These are phyloP conservation scores for Orthosia cruda DNA, from an alignment of 2,888 invertebrate genomes.

Conservation along the genomic window DNA sequence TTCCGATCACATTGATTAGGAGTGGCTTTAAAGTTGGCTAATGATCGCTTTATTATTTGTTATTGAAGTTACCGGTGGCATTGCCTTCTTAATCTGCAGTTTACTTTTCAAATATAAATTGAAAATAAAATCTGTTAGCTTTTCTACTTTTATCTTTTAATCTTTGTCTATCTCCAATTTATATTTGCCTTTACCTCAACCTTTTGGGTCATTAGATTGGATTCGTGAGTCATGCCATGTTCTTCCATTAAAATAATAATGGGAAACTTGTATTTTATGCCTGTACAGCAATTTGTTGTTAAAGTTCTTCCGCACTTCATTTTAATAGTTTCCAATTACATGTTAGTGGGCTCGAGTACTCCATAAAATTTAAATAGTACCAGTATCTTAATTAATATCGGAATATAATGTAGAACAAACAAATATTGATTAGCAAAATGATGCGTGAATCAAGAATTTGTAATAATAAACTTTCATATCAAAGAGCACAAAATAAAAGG, in stretches of 20 bases:
- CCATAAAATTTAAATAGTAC: slow-evolving; percentile 5
- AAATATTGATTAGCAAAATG: slow-evolving; percentile 9
- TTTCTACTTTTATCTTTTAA: slow-evolving; percentile 10
- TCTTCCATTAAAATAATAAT: slow-evolving; percentile 41
- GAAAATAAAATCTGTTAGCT: neutral
- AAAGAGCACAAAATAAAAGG: neutral
- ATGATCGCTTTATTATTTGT: slow-evolving; percentile 27
- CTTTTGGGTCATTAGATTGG: slow-evolving; percentile 23
- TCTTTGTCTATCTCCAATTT: slow-evolving; percentile 6
- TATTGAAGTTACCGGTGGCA: slow-evolving; percentile 9
- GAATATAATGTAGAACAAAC: too few species aligned
- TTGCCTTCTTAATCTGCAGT: neutral
- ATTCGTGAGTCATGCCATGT: slow-evolving; percentile 31
- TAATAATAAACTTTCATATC: slow-evolving; percentile 8
- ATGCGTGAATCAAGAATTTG: slow-evolving; percentile 1
- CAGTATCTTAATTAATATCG: neutral
- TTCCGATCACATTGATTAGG: slow-evolving; percentile 14
- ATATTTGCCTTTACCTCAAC: neutral
- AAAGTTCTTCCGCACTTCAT: slow-evolving; percentile 55
- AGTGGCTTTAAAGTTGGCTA: slow-evolving; percentile 8
- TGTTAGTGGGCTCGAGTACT: slow-evolving; percentile 17
- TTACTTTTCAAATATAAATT: neutral
- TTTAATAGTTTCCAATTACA: slow-evolving; percentile 52
- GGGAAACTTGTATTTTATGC: slow-evolving; percentile 33
- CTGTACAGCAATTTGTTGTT: slow-evolving; percentile 21